These are phyloP conservation scores for Brachylomia viminalis DNA, from an alignment of 2,888 invertebrate species.

Conservation along the genomic window DNA sequence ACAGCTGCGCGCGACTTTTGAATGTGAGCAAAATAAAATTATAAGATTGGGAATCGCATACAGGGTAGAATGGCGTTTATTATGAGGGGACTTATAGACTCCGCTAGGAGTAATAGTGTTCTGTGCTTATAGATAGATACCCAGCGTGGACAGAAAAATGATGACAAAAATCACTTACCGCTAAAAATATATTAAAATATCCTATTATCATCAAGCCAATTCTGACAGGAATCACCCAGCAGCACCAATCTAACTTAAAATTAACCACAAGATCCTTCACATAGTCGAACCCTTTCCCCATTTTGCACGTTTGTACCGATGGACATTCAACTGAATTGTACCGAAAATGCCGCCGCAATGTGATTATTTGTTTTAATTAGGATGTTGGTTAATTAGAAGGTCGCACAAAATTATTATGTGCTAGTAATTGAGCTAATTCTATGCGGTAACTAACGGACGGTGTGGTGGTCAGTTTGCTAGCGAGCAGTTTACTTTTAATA, in stretches of 20 bases:
- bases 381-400: constrained; percentile 80
- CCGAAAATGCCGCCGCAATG: constrained; percentile 59
- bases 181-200: constrained; percentile 76
- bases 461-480: constrained; percentile 45
- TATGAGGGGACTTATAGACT: not conserved
- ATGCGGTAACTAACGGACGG: constrained; percentile 48
- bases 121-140: too few species aligned
- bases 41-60: not conserved
- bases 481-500: constrained; percentile 1
- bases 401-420: constrained; percentile 72
- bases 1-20: not conserved
- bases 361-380: constrained; percentile 78
- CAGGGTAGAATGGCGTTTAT: not conserved
- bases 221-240: constrained; percentile 78
- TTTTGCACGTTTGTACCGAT: constrained; percentile 62
- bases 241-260: constrained; percentile 79
- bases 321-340: constrained; percentile 59
- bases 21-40: constrained; percentile 1
- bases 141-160: not conserved
- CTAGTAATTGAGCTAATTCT: constrained; percentile 72
- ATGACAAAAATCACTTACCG: constrained; percentile 70
- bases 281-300: constrained; percentile 76
- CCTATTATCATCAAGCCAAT: constrained; percentile 77
- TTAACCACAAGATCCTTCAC: constrained; percentile 73
- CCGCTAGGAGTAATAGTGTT: too few species aligned